Conservation (phyloP, 2,888 invertebrate genomes). For the Tetheella fluctuosa region DNA sequence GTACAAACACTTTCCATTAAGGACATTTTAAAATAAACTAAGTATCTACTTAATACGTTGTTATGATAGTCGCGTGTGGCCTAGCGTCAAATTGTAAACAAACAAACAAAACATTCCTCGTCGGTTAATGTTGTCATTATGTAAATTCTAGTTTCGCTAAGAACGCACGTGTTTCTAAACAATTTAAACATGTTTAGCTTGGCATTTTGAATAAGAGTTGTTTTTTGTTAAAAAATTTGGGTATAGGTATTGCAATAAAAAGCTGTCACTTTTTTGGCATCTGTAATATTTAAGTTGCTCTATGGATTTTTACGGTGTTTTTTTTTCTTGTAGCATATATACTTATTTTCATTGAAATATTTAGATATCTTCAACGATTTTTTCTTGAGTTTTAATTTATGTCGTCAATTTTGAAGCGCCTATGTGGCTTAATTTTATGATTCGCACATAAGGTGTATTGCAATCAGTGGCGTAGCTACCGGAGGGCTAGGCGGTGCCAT, state of each 20-base stretch:
- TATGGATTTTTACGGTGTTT: no score
- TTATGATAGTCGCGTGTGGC: not conserved
- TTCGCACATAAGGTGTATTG: no score
- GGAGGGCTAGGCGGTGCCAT: no score
- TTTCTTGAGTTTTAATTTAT: no score
- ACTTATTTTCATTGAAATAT: no score
- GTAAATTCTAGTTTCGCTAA: not conserved
- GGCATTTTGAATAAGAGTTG: not conserved
- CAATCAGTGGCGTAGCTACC: no score
- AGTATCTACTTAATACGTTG: not conserved
- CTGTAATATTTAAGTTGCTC: no score
- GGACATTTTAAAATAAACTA: not conserved
- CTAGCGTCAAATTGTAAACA: not conserved
- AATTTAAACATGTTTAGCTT: not conserved
- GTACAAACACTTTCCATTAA: not conserved
- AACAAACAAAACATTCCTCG: constrained; percentile 5
- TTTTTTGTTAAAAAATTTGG: not conserved
- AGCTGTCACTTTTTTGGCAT: not conserved
- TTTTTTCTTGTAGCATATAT: no score
- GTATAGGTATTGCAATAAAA: not conserved
- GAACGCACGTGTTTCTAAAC: constrained; percentile 4
- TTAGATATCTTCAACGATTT: no score
- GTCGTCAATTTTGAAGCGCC: no score
- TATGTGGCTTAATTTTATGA: no score
- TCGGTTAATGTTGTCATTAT: not conserved